Base-by-base conservation (phyloP, 2,113 vertebrate genomes). In the Excalfactoria chinensis region DNA sequence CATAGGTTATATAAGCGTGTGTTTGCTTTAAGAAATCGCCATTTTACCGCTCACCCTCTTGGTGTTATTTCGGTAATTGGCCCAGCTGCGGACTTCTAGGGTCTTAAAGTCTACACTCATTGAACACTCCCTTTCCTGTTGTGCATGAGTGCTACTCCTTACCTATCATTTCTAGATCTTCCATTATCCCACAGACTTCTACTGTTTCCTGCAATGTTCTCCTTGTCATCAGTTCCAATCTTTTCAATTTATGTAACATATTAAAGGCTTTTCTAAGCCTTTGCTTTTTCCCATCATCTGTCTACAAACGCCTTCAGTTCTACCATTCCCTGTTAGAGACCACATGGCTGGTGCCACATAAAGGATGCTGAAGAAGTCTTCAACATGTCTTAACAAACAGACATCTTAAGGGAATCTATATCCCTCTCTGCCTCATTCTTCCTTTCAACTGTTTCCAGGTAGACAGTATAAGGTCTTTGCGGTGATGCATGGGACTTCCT, bases 331-430 rank as follows among this genome's bases (percentile, higher is more conserved):
- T 74, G 32, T 91, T n/a, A 74, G 41, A 77, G 13, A 43, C n/a
- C 37, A 37, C 0, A 2, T 22, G 26, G 23, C n/a, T 2, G 1
- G 2, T 21, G 35, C 4, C 4, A 49, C 14, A 32, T 32, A 63
- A 6, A 5, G 7, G 69, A 71, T 74, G 74, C 30, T 63, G 48
- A 34, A 20, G 28, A 68, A 68, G 17, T 73, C 13, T 10, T 80
- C 22, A 60, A 7, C 13, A 44, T 32, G 71, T 4, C 9, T 88
- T 84, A 71, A 56, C 25, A 71, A 21, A 44, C 3, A 60, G 28
- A 18, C 13, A 81, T 35, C 7, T 26, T 59, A 62, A 85, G 10
- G 19, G 5, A 62, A 49, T 55, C 32, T 44, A 2, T 49, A 21
- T 63, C 83, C 9, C 66, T 79, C 10, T 85, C 22, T 40, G 30